These are phyloP conservation scores for Reinhardtius hippoglossoides DNA, from an alignment of 2,113 vertebrate genomes.

Conservation along the genomic window DNA sequence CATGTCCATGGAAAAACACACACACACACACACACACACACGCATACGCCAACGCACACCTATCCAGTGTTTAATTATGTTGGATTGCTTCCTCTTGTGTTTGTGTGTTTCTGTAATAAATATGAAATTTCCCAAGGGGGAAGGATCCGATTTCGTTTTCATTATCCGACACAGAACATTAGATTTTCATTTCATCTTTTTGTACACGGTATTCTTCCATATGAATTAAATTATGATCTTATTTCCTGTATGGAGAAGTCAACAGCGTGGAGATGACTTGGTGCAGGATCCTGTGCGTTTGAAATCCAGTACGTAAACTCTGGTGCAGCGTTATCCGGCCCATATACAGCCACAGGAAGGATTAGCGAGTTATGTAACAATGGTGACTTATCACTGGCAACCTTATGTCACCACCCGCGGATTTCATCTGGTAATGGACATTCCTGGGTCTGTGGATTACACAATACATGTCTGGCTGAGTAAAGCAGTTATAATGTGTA, in stretches of 20 bases:
- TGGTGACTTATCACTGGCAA: constrained; percentile 49
- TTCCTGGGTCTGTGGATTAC: constrained; percentile 48
- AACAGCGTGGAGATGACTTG: constrained; percentile 27
- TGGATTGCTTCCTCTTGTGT: constrained; percentile 16
- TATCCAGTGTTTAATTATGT: constrained; percentile 63
- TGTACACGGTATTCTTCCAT: constrained; percentile 36
- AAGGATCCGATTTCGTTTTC: constrained; percentile 55
- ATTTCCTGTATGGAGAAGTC: constrained; percentile 43
- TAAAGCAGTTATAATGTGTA: constrained; percentile 9
- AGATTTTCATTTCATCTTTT: constrained; percentile 54
- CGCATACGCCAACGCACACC: constrained; percentile 1
- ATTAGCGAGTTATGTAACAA: constrained; percentile 73
- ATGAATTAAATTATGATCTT: constrained; percentile 54
- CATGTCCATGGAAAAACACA: constrained; percentile 1
- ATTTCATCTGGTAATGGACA: constrained; percentile 61
- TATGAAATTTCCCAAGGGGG: constrained; percentile 69
- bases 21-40: not conserved
- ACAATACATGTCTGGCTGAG: constrained; percentile 32
- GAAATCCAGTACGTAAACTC: constrained; percentile 44
- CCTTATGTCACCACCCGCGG: constrained; percentile 40
- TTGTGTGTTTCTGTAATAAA: constrained; percentile 59
- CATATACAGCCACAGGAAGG: constrained; percentile 34
- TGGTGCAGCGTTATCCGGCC: constrained; percentile 24
- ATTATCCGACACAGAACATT: constrained; percentile 58
- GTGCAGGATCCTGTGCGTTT: constrained; percentile 4